Evolutionary conservation across 1,140 invertebrate genomes (phyloP).

Genomic region (Arion vulgaris): DNA sequence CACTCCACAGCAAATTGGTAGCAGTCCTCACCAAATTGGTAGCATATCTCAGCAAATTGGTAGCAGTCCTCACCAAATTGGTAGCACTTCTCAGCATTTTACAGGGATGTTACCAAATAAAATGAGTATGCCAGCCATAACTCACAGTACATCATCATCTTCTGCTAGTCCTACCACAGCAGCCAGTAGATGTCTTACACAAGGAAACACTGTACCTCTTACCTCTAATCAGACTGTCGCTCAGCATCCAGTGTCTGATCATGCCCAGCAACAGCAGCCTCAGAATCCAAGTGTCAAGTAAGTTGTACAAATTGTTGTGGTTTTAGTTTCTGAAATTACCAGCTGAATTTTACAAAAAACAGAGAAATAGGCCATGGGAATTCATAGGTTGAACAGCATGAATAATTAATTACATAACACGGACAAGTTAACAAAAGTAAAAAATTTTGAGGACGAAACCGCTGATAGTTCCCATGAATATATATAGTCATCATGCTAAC

Average conservation of each 20-base stretch:
- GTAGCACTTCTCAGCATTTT: background rate
- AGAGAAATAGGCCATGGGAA: too few species aligned
- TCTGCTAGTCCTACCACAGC: background rate
- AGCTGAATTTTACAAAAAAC: too few species aligned
- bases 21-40: too few species aligned
- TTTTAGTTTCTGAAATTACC: background rate
- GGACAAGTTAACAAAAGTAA: too few species aligned
- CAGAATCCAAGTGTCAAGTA: background rate
- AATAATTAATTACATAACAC: too few species aligned
- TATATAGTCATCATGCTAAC: too few species aligned
- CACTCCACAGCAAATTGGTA: too few species aligned
- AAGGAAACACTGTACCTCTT: background rate
- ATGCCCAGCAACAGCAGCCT: background rate
- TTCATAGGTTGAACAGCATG: too few species aligned
- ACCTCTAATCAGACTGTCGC: background rate
- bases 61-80: too few species aligned
- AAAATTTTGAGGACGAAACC: too few species aligned
- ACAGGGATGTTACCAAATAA: background rate
- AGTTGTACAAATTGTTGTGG: background rate
- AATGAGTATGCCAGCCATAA: background rate
- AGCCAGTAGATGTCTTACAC: background rate
- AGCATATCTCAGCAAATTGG: too few species aligned
- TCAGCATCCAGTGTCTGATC: background rate
- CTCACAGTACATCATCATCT: background rate
- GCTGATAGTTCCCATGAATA: too few species aligned